Percentiles rank a stretch among this genome's conserved stretches.
Conservation (phyloP, 2,113 vertebrate genomes). For the Shinisaurus crocodilurus region DNA sequence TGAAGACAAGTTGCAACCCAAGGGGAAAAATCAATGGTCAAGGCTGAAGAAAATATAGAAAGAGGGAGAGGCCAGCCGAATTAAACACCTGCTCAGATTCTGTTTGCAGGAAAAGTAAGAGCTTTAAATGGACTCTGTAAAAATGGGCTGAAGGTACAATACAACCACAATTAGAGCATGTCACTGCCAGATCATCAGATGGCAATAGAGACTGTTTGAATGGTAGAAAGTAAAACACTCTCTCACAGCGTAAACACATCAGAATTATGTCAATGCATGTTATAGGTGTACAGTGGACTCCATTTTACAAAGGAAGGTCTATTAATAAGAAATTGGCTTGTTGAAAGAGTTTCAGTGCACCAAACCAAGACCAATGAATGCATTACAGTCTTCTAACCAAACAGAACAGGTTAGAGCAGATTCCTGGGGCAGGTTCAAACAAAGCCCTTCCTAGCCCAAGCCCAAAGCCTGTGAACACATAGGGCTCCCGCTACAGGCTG, state of each 20-base stretch:
- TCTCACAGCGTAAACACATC: conserved; percentile 64
- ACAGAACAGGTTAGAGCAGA: not conserved
- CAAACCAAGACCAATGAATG: conserved; percentile 55
- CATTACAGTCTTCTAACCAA: not conserved
- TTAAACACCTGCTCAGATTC: not conserved
- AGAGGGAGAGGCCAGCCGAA: not conserved
- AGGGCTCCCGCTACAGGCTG: not conserved
- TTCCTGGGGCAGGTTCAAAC: conserved; percentile 12
- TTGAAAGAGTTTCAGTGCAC: conserved; percentile 69
- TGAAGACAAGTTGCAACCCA: conserved; percentile 33
- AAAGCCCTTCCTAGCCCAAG: not conserved
- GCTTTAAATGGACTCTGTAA: conserved; percentile 50
- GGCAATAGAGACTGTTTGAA: conserved; percentile 72
- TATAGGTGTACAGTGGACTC: conserved; percentile 69
- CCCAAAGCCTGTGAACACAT: not conserved
- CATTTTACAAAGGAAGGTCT: conserved; percentile 67
- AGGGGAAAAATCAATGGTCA: conserved; percentile 55
- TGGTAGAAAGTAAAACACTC: conserved; percentile 66
- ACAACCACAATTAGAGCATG: not conserved
- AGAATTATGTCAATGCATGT: conserved; percentile 58
- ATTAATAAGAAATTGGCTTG: conserved; percentile 71
- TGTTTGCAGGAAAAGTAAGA: conserved; percentile 25
- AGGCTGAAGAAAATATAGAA: conserved; percentile 52
- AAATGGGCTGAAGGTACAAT: not conserved
- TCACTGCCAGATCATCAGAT: conserved; percentile 67